Percentiles rank a stretch among this genome's conserved stretches.
Conservation (phyloP, 2,888 invertebrate species). For the Lycocerus yunnanus region DNA sequence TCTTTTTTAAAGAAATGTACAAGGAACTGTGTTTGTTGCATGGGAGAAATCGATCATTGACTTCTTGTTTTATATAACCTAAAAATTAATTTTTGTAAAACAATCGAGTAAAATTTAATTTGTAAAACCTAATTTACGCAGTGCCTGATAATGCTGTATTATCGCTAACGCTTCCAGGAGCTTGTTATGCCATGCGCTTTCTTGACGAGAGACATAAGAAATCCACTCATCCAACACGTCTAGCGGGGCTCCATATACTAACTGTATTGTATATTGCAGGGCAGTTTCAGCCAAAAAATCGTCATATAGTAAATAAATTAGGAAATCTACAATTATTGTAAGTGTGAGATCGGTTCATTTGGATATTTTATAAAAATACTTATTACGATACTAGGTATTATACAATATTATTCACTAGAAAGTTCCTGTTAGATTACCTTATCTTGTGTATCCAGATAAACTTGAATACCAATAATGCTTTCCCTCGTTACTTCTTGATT, state of each 20-base stretch:
- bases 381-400: no score
- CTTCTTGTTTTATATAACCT: constrained; percentile 37
- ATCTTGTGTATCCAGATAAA: constrained; percentile 56
- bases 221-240: constrained; percentile 46
- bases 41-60: constrained; percentile 39
- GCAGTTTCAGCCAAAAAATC: constrained; percentile 34
- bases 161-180: constrained; percentile 61
- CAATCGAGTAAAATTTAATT: neutral
- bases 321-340: constrained; percentile 43
- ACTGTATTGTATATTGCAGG: constrained; percentile 36
- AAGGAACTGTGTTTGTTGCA: constrained; percentile 38
- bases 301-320: constrained; percentile 49
- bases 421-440: constrained; percentile 45
- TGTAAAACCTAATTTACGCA: constrained; percentile 53
- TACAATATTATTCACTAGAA: no score
- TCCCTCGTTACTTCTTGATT: constrained; percentile 31
- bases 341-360: neutral
- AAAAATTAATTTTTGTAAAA: constrained; percentile 11
- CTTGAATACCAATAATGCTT: constrained; percentile 54
- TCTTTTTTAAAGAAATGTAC: constrained; percentile 54
- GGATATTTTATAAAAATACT: no score
- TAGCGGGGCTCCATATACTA: constrained; percentile 28
- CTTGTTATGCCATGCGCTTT: constrained; percentile 39
- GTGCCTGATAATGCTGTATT: constrained; percentile 54
- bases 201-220: neutral